Evolutionary conservation across 2,888 invertebrate species (phyloP), one percentile per base, ranked within the genome.

Genomic region (Danaus chrysippus): DNA sequence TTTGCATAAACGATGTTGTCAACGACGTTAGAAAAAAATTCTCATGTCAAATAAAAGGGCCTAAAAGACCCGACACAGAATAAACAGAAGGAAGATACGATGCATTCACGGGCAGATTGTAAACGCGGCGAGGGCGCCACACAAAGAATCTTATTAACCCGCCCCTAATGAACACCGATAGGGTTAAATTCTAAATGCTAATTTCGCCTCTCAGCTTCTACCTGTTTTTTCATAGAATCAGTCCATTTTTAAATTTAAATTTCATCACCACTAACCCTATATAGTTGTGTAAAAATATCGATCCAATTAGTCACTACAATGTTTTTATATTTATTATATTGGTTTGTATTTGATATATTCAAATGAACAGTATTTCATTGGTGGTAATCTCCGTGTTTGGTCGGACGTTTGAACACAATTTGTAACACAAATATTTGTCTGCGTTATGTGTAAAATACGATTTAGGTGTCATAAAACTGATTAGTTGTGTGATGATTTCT

Each of bases 61-160:
- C 82, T 82, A 85, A 84, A 77, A 77, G 49, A 49, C 49, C 78
- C 63, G 70, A 72, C 74, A 73, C 72, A 71, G 76, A 76, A 83
- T 84, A 89, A 87, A 88, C 86, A 87, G 72, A 76, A 73, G 76
- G 72, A 77, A 86, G 87, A 86, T 86, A 86, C 86, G 86, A 78
- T 81, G 84, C 82, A 88, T 89, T 90, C 87, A 89, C 76, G 77
- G 81, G 76, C 69, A 84, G 86, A 87, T 86, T 86, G 85, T 88
- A 78, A 86, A 84, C 82, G 81, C 79, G 75, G 66, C 72, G 78
- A 78, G 83, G 73, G 75, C 69, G 70, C 64, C 74, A 78, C 75
- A 88, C 87, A 89, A 88, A 87, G 84, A 83, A 84, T 79, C 84
- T 83, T 87, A 87, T 88, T 88, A 88, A 85, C 87, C 86, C 78